These are phyloP conservation scores for Lasioglossum lativentre DNA, from an alignment of 2,888 invertebrate species.

Conservation along the genomic window DNA sequence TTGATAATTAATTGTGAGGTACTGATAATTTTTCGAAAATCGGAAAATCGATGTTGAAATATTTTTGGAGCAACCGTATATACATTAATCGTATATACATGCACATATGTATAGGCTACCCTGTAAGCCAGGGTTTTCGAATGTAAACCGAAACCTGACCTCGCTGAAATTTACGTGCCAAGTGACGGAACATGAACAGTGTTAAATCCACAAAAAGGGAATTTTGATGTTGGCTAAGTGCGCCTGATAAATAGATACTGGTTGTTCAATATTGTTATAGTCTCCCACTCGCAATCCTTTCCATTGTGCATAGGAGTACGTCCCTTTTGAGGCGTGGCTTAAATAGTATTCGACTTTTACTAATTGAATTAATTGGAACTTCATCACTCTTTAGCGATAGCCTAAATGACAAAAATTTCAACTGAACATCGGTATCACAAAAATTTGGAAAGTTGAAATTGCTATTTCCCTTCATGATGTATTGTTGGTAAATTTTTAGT, in stretches of 20 bases:
- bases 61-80: too few relatives aligned
- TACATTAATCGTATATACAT: too few relatives aligned
- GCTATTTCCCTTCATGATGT: background rate
- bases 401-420: background rate
- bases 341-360: background rate
- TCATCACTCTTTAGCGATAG: background rate
- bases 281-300: background rate
- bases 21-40: too few relatives aligned
- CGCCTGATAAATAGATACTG: background rate
- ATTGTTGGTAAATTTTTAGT: background rate
- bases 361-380: background rate
- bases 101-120: too few relatives aligned
- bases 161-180: background rate
- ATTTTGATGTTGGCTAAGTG: background rate
- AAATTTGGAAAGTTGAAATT: background rate
- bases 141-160: background rate
- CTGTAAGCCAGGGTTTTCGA: background rate
- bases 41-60: too few relatives aligned
- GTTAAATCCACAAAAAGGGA: background rate
- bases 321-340: too few relatives aligned
- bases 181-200: background rate
- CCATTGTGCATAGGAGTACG: background rate
- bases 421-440: background rate
- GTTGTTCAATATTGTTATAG: background rate
- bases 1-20: too few relatives aligned